These are phyloP conservation scores for Scaptomyza flava DNA, from an alignment of 2,888 invertebrate genomes.

Conservation along the genomic window DNA sequence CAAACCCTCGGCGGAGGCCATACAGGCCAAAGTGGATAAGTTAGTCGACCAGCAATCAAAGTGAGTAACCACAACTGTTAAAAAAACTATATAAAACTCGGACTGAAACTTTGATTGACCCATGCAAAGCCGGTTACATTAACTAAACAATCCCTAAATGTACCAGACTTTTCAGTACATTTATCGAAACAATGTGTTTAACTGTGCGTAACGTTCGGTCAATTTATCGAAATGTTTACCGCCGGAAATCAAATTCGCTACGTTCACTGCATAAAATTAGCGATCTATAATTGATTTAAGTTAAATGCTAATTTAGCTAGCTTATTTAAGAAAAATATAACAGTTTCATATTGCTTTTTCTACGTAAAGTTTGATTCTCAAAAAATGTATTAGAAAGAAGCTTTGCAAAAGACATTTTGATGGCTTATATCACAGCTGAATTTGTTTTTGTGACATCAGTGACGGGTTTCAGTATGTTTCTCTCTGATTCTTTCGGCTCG, in stretches of 20 bases:
- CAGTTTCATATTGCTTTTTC: slow-evolving; percentile 5
- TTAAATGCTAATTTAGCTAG: slow-evolving; percentile 61
- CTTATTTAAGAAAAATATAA: slow-evolving; percentile 41
- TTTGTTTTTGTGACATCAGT: slow-evolving; percentile 39
- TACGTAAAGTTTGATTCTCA: not conserved
- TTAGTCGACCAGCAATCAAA: slow-evolving; percentile 89
- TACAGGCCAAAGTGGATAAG: slow-evolving; percentile 89
- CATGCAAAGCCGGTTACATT: no score
- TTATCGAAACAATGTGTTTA: slow-evolving; percentile 24
- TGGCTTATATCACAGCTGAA: slow-evolving; percentile 7
- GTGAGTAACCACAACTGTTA: slow-evolving; percentile 84
- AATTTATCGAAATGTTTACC: slow-evolving; percentile 39
- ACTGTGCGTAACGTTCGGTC: slow-evolving; percentile 31
- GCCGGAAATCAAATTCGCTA: slow-evolving; percentile 68
- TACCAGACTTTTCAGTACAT: not conserved
- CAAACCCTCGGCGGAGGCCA: slow-evolving; percentile 88
- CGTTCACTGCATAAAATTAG: slow-evolving; percentile 24
- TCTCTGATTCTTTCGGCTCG: not conserved
- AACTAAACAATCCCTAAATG: not conserved
- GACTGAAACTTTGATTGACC: not conserved
- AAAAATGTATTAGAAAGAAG: not conserved
- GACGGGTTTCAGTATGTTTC: slow-evolving; percentile 10
- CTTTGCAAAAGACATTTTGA: slow-evolving; percentile 9
- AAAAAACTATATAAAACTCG: not conserved
- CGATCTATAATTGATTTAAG: slow-evolving; percentile 51